Percentiles rank a stretch among this genome's conserved stretches.
phyloP scores from a whole-genome alignment of 1,140 invertebrate genomes.

The Branchinecta lindahli region DNA sequence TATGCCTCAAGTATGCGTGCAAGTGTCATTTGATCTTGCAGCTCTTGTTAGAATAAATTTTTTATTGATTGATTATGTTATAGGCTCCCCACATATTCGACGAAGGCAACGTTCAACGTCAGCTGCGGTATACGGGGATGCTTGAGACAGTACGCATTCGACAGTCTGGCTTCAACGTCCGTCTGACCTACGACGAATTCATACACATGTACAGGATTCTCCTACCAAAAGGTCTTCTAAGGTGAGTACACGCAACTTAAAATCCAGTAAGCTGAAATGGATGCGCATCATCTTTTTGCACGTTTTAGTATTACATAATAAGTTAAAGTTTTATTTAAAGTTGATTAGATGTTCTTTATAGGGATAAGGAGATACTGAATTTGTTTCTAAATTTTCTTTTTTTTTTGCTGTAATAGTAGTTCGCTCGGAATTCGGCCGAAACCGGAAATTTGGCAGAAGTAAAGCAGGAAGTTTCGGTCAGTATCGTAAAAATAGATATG shows the following conservation, averaged over 20 bases:
- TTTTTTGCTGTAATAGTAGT: too few relatives aligned
- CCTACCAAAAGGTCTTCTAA: slow-evolving; percentile 64
- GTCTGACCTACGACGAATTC: slow-evolving; percentile 84
- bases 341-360: too few relatives aligned
- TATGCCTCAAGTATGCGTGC: too few relatives aligned
- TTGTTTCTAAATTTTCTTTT: too few relatives aligned
- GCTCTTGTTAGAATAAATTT: too few relatives aligned
- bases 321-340: too few relatives aligned
- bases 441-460: too few relatives aligned
- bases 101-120: slow-evolving; percentile 80
- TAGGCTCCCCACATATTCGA: slow-evolving; percentile 77
- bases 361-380: too few relatives aligned
- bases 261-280: slow-evolving; percentile 18
- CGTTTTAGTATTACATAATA: slow-evolving; percentile 19
- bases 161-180: slow-evolving; percentile 86
- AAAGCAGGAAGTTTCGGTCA: too few relatives aligned
- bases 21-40: too few relatives aligned
- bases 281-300: slow-evolving; percentile 22
- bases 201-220: slow-evolving; percentile 80
- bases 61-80: slow-evolving; percentile 12
- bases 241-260: slow-evolving; percentile 26
- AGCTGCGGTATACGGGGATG: slow-evolving; percentile 83
- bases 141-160: slow-evolving; percentile 86
- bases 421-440: too few relatives aligned
- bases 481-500: too few relatives aligned